Conservation (phyloP, 2,113 vertebrate genomes). For the Heloderma charlesbogerti region DNA sequence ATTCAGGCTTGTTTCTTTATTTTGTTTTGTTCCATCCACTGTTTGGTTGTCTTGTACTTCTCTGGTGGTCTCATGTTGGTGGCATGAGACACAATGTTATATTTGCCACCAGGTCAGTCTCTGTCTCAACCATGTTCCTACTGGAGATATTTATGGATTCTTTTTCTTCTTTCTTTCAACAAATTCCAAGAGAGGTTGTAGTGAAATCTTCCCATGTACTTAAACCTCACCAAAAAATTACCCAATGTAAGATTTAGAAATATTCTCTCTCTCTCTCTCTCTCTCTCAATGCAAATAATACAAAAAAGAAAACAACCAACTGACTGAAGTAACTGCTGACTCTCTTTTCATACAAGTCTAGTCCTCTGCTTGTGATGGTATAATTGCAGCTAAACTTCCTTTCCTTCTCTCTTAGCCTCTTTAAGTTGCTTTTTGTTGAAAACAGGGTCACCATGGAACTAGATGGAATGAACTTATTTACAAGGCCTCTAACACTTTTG, state of each 20-base stretch:
- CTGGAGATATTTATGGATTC: conserved; percentile 36
- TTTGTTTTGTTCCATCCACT: conserved; percentile 53
- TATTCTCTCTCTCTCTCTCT: conserved; percentile 8
- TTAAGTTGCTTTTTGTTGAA: not conserved
- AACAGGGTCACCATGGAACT: not conserved
- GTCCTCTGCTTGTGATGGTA: not conserved
- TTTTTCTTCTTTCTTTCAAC: conserved; percentile 19
- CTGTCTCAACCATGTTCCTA: conserved; percentile 24
- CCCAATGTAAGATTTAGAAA: conserved; percentile 11
- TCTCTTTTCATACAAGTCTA: not conserved
- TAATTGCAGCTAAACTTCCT: not conserved
- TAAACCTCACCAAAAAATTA: conserved; percentile 30
- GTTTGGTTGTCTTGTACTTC: conserved; percentile 60
- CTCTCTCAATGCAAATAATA: no score
- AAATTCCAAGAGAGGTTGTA: conserved; percentile 8
- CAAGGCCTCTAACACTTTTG: not conserved
- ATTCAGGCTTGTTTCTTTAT: conserved; percentile 45
- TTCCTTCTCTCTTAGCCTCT: not conserved
- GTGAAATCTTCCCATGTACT: conserved; percentile 48
- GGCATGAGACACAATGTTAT: conserved; percentile 33
- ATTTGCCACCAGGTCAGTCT: conserved; percentile 7
- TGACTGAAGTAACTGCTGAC: not conserved
- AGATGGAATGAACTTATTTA: not conserved
- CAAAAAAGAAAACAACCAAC: not conserved
- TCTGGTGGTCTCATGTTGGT: conserved; percentile 60